A percentile compares a stretch with the other conserved stretches of the same genome.
Conservation (phyloP, 2,888 invertebrate species). For the Pediacus dermestoides region DNA sequence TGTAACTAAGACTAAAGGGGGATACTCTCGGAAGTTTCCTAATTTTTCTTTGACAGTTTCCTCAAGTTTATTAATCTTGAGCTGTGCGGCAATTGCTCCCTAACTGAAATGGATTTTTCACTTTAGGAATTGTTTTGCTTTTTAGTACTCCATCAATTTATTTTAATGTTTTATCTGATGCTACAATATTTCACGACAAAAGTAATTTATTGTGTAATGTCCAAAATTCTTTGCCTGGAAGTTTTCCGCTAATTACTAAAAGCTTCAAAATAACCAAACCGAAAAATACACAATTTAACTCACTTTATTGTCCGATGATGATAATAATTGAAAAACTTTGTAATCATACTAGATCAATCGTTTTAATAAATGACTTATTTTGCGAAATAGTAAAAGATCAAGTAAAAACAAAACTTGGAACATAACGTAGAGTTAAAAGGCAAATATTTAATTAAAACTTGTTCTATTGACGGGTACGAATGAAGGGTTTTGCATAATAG, state of each 20-base stretch:
- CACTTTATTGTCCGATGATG: too few species aligned
- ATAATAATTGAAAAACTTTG: too few species aligned
- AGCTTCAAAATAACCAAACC: too few species aligned
- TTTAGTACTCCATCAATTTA: conserved; percentile 11
- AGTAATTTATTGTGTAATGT: too few species aligned
- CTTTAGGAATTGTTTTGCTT: conserved; percentile 11
- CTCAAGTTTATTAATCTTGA: conserved; percentile 36
- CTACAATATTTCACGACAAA: too few species aligned
- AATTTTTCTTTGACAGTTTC: conserved; percentile 38
- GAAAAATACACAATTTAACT: too few species aligned
- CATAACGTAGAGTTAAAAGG: conserved; percentile 18
- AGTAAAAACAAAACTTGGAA: conserved; percentile 2
- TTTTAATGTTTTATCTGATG: conserved; percentile 11
- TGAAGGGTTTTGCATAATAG: conserved; percentile 20
- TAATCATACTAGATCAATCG: too few species aligned
- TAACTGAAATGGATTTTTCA: conserved; percentile 13
- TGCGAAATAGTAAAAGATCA: conserved; percentile 5
- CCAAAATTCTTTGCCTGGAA: too few species aligned
- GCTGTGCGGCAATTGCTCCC: conserved; percentile 19
- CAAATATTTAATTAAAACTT: conserved; percentile 27
- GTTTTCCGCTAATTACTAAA: too few species aligned
- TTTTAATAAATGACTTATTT: conserved; percentile 5
- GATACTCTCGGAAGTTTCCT: conserved; percentile 31
- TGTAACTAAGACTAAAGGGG: conserved; percentile 15
- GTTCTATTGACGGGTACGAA: conserved; percentile 22